Conservation (phyloP, 2,113 vertebrate species). For the Agapornis roseicollis region DNA sequence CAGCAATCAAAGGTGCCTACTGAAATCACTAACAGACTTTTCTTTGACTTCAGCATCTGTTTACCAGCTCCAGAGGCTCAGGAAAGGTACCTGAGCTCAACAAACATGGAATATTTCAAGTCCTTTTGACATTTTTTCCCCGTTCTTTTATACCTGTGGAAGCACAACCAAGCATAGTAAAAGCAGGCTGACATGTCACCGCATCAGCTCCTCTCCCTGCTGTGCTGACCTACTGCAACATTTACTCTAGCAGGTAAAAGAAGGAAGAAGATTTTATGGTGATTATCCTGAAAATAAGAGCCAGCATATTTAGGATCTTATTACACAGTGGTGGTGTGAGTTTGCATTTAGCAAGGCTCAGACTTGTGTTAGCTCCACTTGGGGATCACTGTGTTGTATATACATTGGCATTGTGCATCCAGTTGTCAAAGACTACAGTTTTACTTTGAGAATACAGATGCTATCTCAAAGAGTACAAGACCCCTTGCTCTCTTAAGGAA, state of each 20-base stretch:
- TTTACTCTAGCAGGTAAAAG: background rate
- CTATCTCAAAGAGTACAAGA: background rate
- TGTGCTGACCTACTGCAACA: background rate
- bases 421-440: background rate
- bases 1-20: background rate
- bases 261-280: background rate
- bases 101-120: background rate
- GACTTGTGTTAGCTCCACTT: background rate
- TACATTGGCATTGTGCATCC: background rate
- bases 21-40: background rate
- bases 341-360: background rate
- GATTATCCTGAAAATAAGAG: background rate
- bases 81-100: background rate
- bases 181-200: background rate
- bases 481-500: background rate
- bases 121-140: background rate
- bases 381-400: no score
- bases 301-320: background rate
- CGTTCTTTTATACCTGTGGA: background rate
- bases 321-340: rapidly evolving
- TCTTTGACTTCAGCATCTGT: background rate
- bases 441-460: background rate
- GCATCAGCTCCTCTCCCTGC: background rate
- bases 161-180: background rate
- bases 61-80: background rate